Percentiles rank a stretch among this genome's conserved stretches.
phyloP scores from a whole-genome alignment of 2,797 vertebrate species.

The Neoniphon sammara region DNA sequence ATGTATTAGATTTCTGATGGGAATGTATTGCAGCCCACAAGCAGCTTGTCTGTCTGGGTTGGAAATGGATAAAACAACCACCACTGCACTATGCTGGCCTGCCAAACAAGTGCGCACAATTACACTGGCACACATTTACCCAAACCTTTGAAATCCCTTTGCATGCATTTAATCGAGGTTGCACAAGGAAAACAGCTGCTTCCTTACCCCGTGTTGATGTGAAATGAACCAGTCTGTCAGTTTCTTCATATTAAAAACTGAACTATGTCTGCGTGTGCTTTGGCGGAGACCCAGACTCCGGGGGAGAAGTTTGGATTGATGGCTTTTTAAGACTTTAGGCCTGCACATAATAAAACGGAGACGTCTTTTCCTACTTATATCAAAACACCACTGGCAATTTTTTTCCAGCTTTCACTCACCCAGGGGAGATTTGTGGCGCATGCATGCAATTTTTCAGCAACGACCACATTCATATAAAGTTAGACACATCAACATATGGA shows the following conservation, averaged over 20 bases:
- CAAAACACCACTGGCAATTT: too few relatives aligned
- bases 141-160: not conserved
- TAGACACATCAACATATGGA: too few relatives aligned
- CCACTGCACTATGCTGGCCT: too few relatives aligned
- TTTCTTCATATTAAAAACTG: not conserved
- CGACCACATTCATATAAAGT: too few relatives aligned
- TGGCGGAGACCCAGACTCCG: not conserved
- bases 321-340: not conserved
- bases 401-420: too few relatives aligned
- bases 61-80: not conserved
- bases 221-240: slow-evolving; percentile 2
- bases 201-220: not conserved
- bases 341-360: not conserved
- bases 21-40: not conserved
- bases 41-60: not conserved
- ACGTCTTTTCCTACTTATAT: too few relatives aligned
- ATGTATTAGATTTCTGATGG: too few relatives aligned
- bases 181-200: slow-evolving; percentile 1
- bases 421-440: too few relatives aligned
- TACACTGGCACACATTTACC: not conserved
- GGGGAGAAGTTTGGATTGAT: not conserved
- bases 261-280: not conserved
- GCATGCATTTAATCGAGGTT: not conserved
- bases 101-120: not conserved
- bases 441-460: too few relatives aligned